Evolutionary conservation across 1,140 invertebrate genomes (phyloP), one percentile per base, ranked within the genome.

Genomic region (Coenobita brevimanus): DNA sequence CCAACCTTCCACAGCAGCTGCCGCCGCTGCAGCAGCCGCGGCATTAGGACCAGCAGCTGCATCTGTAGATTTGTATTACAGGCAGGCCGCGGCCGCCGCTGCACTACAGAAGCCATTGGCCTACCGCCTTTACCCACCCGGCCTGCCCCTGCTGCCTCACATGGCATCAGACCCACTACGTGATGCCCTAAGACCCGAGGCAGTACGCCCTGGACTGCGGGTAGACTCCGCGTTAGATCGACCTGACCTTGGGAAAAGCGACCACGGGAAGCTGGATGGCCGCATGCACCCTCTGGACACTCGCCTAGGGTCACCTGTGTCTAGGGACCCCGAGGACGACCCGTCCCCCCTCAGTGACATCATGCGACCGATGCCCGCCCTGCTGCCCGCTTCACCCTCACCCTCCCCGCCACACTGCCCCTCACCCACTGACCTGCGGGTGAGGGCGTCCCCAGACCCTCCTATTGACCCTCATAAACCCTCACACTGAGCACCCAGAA

Each of bases 71-170:
- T 43, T 87, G 76, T 87, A 90, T 43, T 91, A 91, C 69, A 91
- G 90, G 36, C 89, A 91, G 2, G 91, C 91, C 41, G 95, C 95
- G 91, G 84, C 84, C 4, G 84, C 84, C n/a, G 84, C 84, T 2
- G 97, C 95, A 91, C 94, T 97, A 91, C 98, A 96, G 93, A 99
- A 96, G 94, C 98, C 95, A 60, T 93, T 98, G 92, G 96, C 97
- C 50, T 97, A 97, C 93, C 94, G 97, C 91, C 79, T 92, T 54
- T 92, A 92, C 62, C 91, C 91, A 0, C 89, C 89, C 21, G 76
- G 89, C 43, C 78, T 89, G 60, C 84, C 84, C 0, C 62, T 87
- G 13, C 64, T 87, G 33, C 84, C 84, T 1, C 84, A 69, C 64
- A 60, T 87, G 62, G 8, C 84, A 6, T 71, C 84, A n/a, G 84